Evolutionary conservation across 2,888 invertebrate genomes (phyloP), one percentile per base, ranked within the genome.

Genomic region (Polylopha cassiicola): DNA sequence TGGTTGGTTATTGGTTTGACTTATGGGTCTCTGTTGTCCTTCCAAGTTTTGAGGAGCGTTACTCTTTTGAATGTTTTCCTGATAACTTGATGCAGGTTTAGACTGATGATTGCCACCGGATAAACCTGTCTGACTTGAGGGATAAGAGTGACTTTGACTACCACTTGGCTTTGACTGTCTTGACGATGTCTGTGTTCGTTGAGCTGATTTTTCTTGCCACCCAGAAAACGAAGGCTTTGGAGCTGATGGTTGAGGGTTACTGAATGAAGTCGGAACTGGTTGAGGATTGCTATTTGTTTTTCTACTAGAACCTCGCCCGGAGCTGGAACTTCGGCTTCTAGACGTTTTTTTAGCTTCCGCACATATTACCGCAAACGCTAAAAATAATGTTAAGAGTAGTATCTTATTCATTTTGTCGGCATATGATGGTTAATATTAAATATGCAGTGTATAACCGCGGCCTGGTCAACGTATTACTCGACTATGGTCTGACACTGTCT

Each of bases 171-270:
- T 73, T 3, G 74, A 59, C 48, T 73, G 72, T 44, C 64, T 61
- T 6, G 74, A 58, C 10, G 58, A 53, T 6, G 58, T 55, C 45
- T 70, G 69, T 2, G 66, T 59, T 44, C 68, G 69, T 45, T 65
- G 71, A 8, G 63, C 65, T 16, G 78, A 50, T 55, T 66, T 69
- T 60, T 79, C 75, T 58, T 84, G 82, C 84, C 85, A 85, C 46
- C 75, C 82, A 51, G 56, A 77, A 8, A 79, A 50, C 18, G 79
- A 68, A 5, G 80, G 79, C 23, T 64, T 63, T 3, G 54, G 53
- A 3, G 58, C 61, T 13, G 63, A 48, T 11, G 71, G 60, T 58
- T 80, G 81, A 18, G 80, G 71, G 48, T 72, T 63, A 47, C 77
- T 78, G 7, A 79, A 62, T 1, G 84, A 80, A 26, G 85, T 82